Evolutionary conservation across 2,797 vertebrate genomes (phyloP), one percentile per base, ranked within the genome.

Genomic region (Pogonophryne albipinna): DNA sequence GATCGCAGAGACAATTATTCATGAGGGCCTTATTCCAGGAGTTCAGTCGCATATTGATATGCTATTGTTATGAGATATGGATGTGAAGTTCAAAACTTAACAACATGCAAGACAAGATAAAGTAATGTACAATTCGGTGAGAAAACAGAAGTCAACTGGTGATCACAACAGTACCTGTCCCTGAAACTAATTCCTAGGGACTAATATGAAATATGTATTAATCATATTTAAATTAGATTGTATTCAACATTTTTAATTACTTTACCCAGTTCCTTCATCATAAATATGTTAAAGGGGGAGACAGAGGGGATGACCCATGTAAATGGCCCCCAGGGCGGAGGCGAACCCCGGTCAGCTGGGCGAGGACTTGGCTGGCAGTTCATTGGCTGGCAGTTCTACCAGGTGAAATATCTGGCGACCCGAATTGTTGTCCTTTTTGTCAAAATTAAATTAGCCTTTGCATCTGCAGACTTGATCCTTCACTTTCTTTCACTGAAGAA

Each of bases 41-140:
- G 63, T 64, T 56, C 31, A 72, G 41, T 17, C 23, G 6, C 2
- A 0, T 15, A 17, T 57, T 1, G 47, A 62, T 58, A 10, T 20
- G 15, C 14, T 34, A 34, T 76, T 49, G 31, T 27, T 17, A 55
- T 2, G 23, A 77, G 16, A 67, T 59, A 41, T 23, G 52, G 45
- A 20, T 16, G 8, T 45, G 27, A 55, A 59, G 1, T 31, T 27
- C 69, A 44, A 53, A 63, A 47, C 6, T 41, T 57, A 59, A 50
- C 51, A 17, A 58, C 17, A 38, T 41, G 52, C 17, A 55, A 6
- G n/a, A 38, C 42, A 11, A 38, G 12, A 9, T 3, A 3, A 1
- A 34, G 44, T 46, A 16, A 11, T 45, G n/a, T 31, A 52, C 14
- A 19, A 10, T 0, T 27, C 31, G 20, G 44, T 46, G 4, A 17